Base-by-base conservation (phyloP, 2,888 invertebrate genomes). In the Drosophila borealis region DNA sequence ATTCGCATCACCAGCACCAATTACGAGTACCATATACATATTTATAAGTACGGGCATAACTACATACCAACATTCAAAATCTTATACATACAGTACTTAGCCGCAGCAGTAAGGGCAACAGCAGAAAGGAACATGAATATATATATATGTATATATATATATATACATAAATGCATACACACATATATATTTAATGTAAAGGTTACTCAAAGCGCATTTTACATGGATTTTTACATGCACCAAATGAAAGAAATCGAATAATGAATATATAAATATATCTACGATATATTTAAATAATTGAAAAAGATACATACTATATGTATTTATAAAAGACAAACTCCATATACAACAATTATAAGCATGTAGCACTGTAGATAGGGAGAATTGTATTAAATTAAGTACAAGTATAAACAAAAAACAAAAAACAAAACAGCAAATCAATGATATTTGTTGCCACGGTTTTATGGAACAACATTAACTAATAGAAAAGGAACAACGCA, bases 221-320 rank as follows among this genome's bases (percentile, higher is more conserved):
- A 80, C 88, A 87, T 87, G 87, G 53, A 89, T 87, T 90, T 89
- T 90, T 90, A 90, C 90, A 89, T 82, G 89, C 89, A 90, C 89
- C 88, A 76, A 89, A 65, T 51, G 67, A 77, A 73, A 51, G 46
- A 66, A 54, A 68, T 66, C 62, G 54, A 67, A 54, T 48, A 67
- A 64, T 55, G 57, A 59, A 70, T 54, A 73, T 55, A 60, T 59
- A 68, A 54, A 67, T 53, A 70, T 53, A 85, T 62, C 64, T 66
- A 81, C 42, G 55, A 73, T 66, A 76, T 79, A 80, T 57, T 66
- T 46, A 56, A 54, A 68, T 53, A 33, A 65, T 68, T 37, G 34
- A 8, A 8, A 29, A 29, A 59, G 39, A 56, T 11, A 79, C 54
- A 67, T 45, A 51, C 61, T 17, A 54, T 53, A 65, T 57, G 37